These are phyloP conservation scores for Meta bourneti DNA, from an alignment of 2,888 invertebrate genomes.

Conservation along the genomic window DNA sequence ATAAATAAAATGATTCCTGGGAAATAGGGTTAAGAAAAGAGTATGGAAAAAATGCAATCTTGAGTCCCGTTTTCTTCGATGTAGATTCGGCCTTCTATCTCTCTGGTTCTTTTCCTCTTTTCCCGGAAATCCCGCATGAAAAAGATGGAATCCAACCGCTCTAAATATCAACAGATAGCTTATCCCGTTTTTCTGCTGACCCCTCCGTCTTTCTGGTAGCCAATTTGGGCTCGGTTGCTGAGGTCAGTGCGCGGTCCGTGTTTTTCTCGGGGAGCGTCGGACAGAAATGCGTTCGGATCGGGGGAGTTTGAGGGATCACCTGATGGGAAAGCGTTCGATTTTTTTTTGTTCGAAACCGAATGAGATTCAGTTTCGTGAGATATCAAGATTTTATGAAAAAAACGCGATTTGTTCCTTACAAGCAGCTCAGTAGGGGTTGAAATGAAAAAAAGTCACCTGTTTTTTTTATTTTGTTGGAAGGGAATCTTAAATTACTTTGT, in stretches of 20 bases:
- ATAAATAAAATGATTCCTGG: slow-evolving; percentile 36
- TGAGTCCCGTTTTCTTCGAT: slow-evolving; percentile 31
- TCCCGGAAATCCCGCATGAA: not conserved
- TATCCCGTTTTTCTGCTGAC: not conserved
- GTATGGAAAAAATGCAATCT: slow-evolving; percentile 43
- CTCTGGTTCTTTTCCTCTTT: not conserved
- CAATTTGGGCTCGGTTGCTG: not conserved
- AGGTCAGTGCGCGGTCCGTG: not conserved
- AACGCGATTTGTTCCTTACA: too few relatives aligned
- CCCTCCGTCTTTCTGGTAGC: not conserved
- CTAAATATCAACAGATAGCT: slow-evolving; percentile 56
- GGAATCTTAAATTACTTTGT: too few relatives aligned
- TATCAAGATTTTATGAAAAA: too few relatives aligned
- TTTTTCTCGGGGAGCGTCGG: not conserved
- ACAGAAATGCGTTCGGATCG: not conserved
- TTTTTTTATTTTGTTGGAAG: too few relatives aligned
- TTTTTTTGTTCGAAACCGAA: too few relatives aligned
- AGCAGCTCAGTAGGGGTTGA: too few relatives aligned
- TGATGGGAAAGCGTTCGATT: not conserved
- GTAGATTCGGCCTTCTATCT: slow-evolving; percentile 28
- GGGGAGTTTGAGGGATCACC: not conserved
- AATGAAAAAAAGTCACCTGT: too few relatives aligned
- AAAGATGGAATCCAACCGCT: slow-evolving; percentile 27
- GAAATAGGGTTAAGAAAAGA: slow-evolving; percentile 23
- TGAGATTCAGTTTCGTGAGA: too few relatives aligned